These are phyloP conservation scores for Amblyjoppa fuscipennis DNA, from an alignment of 2,888 invertebrate genomes.

Conservation along the genomic window DNA sequence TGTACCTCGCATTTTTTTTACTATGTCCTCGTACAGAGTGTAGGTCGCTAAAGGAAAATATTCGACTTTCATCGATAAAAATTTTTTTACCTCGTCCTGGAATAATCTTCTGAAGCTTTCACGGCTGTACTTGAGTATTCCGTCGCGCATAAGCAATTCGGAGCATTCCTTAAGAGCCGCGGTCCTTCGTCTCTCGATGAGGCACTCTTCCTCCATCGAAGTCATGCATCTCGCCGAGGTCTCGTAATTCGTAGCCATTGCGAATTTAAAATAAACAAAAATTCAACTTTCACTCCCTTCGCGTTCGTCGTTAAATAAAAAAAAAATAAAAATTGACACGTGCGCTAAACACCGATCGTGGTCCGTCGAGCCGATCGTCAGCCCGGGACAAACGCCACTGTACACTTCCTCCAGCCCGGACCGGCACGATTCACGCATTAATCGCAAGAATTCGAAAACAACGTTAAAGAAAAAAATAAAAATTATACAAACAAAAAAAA, in stretches of 20 bases:
- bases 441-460: conserved; percentile 26
- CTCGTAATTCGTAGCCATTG: conserved; percentile 70
- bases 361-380: background rate
- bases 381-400: background rate
- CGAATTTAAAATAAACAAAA: conserved; percentile 7
- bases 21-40: background rate
- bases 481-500: conserved; percentile 12
- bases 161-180: conserved; percentile 89
- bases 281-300: conserved; percentile 2
- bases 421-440: conserved; percentile 16
- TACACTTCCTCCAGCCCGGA: conserved; percentile 12
- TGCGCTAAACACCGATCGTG: conserved; percentile 15
- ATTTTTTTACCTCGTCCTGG: conserved; percentile 88
- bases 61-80: conserved; percentile 17
- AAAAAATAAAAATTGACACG: conserved; percentile 5
- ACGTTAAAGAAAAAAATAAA: conserved; percentile 7
- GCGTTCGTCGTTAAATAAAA: background rate
- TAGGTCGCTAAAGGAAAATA: background rate
- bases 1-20: background rate
- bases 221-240: conserved; percentile 85
- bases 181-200: conserved; percentile 88
- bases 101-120: conserved; percentile 89
- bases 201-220: conserved; percentile 90
- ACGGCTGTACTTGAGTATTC: conserved; percentile 87
- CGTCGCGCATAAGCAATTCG: conserved; percentile 88